Percentiles rank a stretch among this genome's conserved stretches.
Conservation (phyloP, 2,113 vertebrate genomes). For the Castor canadensis region DNA sequence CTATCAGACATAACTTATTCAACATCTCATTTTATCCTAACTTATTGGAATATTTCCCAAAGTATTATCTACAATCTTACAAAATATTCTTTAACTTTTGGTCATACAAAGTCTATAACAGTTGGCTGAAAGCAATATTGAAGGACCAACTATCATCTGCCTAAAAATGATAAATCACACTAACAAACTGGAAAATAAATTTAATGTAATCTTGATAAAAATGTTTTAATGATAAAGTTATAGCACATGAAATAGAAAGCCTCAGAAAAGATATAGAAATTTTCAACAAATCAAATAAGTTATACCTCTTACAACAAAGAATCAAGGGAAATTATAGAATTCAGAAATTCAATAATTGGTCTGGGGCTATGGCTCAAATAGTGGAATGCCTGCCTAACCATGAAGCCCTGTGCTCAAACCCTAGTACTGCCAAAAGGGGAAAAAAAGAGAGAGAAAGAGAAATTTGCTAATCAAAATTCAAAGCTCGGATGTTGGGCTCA, state of each 20-base stretch:
- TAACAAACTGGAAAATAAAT: no score
- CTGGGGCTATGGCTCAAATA: no score
- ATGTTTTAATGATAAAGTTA: neutral
- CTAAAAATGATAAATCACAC: neutral
- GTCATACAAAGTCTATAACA: neutral
- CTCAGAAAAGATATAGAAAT: neutral
- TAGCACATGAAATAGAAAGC: neutral
- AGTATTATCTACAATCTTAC: neutral
- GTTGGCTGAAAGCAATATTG: neutral
- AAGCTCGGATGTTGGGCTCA: no score
- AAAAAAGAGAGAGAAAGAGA: no score
- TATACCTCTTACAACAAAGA: rapidly evolving
- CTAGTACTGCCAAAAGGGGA: no score
- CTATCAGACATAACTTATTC: neutral
- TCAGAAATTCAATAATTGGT: neutral
- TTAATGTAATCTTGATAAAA: neutral
- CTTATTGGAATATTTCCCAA: neutral
- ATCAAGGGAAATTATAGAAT: neutral
- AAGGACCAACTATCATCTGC: neutral
- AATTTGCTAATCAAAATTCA: no score
- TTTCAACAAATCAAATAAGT: neutral
- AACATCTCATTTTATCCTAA: no score
- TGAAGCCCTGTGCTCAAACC: no score
- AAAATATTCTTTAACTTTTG: neutral
- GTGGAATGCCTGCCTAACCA: no score